These are phyloP conservation scores for Petrocephalus microphthalmus DNA, from an alignment of 2,113 vertebrate genomes.

Conservation along the genomic window DNA sequence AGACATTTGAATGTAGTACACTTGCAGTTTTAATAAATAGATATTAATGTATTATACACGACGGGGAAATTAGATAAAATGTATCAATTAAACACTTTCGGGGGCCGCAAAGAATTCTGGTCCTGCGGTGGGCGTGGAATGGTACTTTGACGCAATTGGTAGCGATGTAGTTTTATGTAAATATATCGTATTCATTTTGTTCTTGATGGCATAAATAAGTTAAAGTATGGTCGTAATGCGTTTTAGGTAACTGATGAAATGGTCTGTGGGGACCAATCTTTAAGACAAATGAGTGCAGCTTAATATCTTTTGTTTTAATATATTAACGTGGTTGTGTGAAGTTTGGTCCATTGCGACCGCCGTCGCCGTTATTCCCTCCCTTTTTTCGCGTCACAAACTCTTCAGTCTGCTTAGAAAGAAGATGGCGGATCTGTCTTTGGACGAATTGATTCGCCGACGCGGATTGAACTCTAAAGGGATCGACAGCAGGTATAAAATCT, in stretches of 20 bases:
- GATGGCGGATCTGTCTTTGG: constrained; percentile 94
- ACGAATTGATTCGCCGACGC: constrained; percentile 89
- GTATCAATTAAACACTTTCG: neutral
- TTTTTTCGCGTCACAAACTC: constrained; percentile 32
- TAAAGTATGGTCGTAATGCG: neutral
- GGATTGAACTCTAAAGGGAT: constrained; percentile 65
- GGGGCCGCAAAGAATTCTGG: neutral
- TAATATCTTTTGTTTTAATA: neutral
- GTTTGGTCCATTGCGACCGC: constrained; percentile 8
- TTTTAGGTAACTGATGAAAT: neutral
- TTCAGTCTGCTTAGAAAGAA: constrained; percentile 44
- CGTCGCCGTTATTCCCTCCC: constrained; percentile 7
- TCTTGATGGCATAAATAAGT: neutral
- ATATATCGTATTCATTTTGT: neutral
- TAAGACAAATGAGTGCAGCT: neutral
- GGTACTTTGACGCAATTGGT: neutral
- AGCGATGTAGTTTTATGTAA: neutral
- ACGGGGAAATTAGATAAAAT: neutral
- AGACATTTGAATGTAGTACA: neutral
- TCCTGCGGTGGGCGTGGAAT: neutral
- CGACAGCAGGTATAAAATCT: constrained; percentile 47
- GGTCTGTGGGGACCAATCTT: neutral
- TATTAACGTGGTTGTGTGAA: neutral
- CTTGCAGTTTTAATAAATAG: neutral
- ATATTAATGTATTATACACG: neutral